phyloP scores from a whole-genome alignment of 1,140 invertebrate genomes.

The Formica exsecta region DNA sequence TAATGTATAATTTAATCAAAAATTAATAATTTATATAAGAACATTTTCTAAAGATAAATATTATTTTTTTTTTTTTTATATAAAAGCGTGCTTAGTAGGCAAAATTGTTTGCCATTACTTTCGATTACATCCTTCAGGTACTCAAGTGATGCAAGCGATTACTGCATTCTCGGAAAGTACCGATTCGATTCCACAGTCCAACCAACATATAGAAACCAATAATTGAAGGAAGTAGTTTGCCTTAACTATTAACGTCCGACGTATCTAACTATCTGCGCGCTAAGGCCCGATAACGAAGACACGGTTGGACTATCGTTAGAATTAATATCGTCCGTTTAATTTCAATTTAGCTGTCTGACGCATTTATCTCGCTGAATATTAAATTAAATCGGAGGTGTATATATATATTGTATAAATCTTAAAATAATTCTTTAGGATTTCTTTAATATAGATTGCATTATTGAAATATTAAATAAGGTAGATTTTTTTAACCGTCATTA shows the following conservation, averaged over 20 bases:
- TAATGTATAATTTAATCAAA: neutral
- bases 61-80: neutral
- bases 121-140: conserved; percentile 30
- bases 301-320: conserved; percentile 40
- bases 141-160: conserved; percentile 62
- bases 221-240: conserved; percentile 60
- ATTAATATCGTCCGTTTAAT: conserved; percentile 47
- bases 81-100: too few relatives aligned
- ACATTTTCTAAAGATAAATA: neutral
- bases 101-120: conserved; percentile 20
- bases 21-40: neutral
- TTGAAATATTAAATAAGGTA: neutral
- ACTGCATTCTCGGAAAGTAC: conserved; percentile 57
- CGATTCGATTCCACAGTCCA: conserved; percentile 42
- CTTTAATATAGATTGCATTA: neutral
- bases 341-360: conserved; percentile 25
- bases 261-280: conserved; percentile 5
- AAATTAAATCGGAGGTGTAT: neutral
- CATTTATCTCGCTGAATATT: conserved; percentile 11
- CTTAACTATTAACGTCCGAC: conserved; percentile 61
- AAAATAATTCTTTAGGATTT: conserved; percentile 4
- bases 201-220: conserved; percentile 54
- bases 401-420: neutral
- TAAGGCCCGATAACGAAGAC: conserved; percentile 45
- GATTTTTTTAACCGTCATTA: neutral